These are phyloP conservation scores for Lycocerus yunnanus DNA, from an alignment of 2,888 invertebrate species.

Conservation along the genomic window DNA sequence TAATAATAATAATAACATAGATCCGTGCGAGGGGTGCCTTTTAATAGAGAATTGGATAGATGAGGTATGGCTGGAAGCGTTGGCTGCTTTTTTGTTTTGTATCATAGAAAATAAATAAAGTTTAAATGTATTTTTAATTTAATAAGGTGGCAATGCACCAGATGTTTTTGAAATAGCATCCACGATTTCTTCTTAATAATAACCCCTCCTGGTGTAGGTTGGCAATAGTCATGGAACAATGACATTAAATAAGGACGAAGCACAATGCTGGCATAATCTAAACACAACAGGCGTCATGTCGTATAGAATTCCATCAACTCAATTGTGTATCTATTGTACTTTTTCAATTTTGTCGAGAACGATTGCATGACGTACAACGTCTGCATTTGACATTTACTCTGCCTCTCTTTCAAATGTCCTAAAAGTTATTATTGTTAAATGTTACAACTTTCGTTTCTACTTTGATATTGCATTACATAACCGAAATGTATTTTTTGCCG, in stretches of 20 bases:
- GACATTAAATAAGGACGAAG: constrained; percentile 13
- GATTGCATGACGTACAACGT: constrained; percentile 31
- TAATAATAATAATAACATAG: constrained; percentile 1
- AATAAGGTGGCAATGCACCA: constrained; percentile 34
- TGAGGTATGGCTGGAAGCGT: neutral
- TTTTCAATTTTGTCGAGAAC: constrained; percentile 31
- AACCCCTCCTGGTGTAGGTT: constrained; percentile 11
- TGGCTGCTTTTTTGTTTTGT: neutral
- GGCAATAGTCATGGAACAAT: constrained; percentile 6
- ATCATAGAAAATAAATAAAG: constrained; percentile 10
- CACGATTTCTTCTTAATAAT: constrained; percentile 21
- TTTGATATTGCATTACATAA: neutral
- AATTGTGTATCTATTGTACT: constrained; percentile 35
- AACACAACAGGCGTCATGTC: constrained; percentile 34
- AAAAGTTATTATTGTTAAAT: constrained; percentile 11
- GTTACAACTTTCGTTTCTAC: constrained; percentile 3
- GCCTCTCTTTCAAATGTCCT: constrained; percentile 8
- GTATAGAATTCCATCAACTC: constrained; percentile 33
- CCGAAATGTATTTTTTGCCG: neutral
- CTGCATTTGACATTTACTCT: constrained; percentile 31
- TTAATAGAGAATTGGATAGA: neutral
- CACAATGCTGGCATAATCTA: constrained; percentile 25
- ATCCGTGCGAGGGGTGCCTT: neutral
- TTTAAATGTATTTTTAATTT: constrained; percentile 32
- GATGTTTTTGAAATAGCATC: constrained; percentile 29